Conservation (phyloP, 1,140 invertebrate species). For the Maconellicoccus hirsutus region DNA sequence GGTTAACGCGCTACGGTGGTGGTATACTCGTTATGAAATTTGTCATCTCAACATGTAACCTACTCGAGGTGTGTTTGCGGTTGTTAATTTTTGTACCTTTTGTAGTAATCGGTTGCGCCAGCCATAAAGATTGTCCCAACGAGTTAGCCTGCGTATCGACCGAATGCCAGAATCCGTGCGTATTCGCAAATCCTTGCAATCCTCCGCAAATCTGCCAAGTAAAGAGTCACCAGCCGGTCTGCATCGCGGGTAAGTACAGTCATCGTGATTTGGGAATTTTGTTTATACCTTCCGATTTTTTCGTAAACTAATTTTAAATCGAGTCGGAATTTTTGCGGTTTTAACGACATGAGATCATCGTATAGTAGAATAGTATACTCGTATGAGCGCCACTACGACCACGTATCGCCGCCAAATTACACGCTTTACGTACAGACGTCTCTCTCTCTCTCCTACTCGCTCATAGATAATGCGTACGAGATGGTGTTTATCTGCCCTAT, state of each 20-base stretch:
- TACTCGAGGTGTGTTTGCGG: neutral
- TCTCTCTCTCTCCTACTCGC: too few species aligned
- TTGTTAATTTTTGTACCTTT: slow-evolving; percentile 21
- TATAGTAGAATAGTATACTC: too few species aligned
- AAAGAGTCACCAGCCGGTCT: slow-evolving; percentile 61
- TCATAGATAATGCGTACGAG: too few species aligned
- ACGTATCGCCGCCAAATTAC: too few species aligned
- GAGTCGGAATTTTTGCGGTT: too few species aligned
- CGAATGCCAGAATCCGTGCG: slow-evolving; percentile 63
- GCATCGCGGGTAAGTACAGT: slow-evolving; percentile 50
- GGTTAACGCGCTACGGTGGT: neutral
- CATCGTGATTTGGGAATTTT: too few species aligned
- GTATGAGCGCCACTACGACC: too few species aligned
- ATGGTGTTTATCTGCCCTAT: too few species aligned
- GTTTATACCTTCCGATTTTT: too few species aligned
- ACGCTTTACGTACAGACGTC: too few species aligned
- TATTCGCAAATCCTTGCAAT: slow-evolving; percentile 52
- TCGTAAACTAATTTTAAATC: too few species aligned
- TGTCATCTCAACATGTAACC: slow-evolving; percentile 10
- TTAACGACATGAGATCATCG: too few species aligned
- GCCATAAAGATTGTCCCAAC: slow-evolving; percentile 54
- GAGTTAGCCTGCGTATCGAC: slow-evolving; percentile 64
- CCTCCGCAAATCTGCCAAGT: slow-evolving; percentile 57
- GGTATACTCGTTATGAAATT: slow-evolving; percentile 1
- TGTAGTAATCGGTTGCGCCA: slow-evolving; percentile 54